Base-by-base conservation (phyloP, 2,797 vertebrate genomes). In the Xenopus petersii region DNA sequence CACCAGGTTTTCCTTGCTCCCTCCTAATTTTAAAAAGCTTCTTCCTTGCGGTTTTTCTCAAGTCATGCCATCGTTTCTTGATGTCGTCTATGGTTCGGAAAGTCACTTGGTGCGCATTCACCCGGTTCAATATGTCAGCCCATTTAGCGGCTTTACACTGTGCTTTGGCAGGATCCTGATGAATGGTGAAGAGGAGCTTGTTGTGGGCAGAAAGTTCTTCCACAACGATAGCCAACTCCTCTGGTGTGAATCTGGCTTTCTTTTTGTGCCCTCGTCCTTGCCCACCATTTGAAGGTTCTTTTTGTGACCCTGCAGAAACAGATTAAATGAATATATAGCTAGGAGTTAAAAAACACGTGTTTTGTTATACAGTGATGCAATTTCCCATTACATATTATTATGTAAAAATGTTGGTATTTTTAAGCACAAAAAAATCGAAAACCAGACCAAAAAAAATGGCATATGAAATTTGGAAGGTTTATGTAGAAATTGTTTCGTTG, bases 11-110 rank as follows among this genome's bases (percentile, higher is more conserved):
- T 36, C 21, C 60, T 36, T 63, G 10, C 33, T 63, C 60, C 15
- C 60, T 33, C 12, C 60, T 33, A 4, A 63, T 63, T 13, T 63
- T 63, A 7, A 63, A 26, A 15, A 63, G 60, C 60, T 63, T 63
- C 30, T 63, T 63, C 26, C 60, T 63, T 12, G 60, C 60, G 1
- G 60, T 36, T 15, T 36, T 63, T 5, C 60, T 63, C 30, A 63
- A 36, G 13, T 63, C 60, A 8, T 63, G 60, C 60, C 60, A 63
- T 26, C 60, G 33, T 63, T 63, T 63, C 60, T 63, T 63, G 30
- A 63, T 63, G 60, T 63, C 60, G 4, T 33, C 60, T 33, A 63
- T 16, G 4, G 60, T 63, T 12, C 60, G 60, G 11, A 36, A 63
- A 33, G 60, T 63, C 16, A 63, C 60, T 33, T 36, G 24, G 24